Percentiles rank a stretch among this genome's conserved stretches.
phyloP scores from a whole-genome alignment of 2,797 vertebrate genomes.

The Varecia variegata region DNA sequence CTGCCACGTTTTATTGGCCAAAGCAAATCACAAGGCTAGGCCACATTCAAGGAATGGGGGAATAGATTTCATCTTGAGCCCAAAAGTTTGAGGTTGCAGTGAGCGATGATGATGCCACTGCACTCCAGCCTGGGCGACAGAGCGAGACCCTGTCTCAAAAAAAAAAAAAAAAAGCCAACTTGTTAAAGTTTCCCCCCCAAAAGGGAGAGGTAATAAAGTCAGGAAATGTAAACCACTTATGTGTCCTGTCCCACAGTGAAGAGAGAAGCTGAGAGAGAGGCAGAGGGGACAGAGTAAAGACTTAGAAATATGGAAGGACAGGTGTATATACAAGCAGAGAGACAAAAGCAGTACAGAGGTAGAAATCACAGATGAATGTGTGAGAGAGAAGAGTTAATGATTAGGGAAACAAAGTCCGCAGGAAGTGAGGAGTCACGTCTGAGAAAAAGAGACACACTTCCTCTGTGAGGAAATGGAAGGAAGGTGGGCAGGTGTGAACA shows the following conservation, averaged over 20 bases:
- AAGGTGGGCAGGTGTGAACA: neutral
- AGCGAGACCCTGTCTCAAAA: neutral
- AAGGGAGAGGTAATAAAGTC: neutral
- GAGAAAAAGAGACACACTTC: neutral
- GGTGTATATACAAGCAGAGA: neutral
- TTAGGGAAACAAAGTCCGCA: neutral
- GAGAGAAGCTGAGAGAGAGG: neutral
- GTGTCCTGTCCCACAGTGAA: neutral
- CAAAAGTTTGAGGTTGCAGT: no score
- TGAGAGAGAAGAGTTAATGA: neutral
- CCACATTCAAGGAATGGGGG: neutral
- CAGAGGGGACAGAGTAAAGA: neutral
- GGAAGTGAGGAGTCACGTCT: neutral
- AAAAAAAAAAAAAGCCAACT: neutral
- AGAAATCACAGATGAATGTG: neutral
- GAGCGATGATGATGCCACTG: neutral
- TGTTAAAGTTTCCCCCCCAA: neutral
- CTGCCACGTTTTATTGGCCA: neutral
- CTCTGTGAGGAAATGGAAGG: neutral
- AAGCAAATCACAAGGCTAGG: neutral
- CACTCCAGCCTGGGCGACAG: no score
- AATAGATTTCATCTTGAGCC: neutral
- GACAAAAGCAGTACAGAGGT: fast-evolving
- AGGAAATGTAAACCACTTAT: neutral
- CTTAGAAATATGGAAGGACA: neutral